Evolutionary conservation across 2,888 invertebrate species (phyloP).

Genomic region (Abrostola tripartita): DNA sequence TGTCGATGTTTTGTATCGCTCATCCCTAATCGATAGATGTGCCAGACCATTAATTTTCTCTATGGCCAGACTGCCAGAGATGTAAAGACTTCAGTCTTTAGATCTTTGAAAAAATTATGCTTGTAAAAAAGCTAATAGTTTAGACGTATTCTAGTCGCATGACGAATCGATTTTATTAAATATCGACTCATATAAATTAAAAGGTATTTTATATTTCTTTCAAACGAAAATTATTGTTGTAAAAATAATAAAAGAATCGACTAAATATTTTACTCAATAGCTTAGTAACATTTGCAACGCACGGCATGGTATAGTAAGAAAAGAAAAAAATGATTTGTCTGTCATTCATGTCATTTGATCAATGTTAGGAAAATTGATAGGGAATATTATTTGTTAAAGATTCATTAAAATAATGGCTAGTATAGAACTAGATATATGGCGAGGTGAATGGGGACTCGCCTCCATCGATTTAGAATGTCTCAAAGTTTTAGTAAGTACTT

Average conservation of each 20-base stretch:
- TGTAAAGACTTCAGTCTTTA: too few relatives aligned
- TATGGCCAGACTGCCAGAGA: too few relatives aligned
- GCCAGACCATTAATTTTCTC: too few relatives aligned
- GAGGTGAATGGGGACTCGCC: slow-evolving; percentile 95
- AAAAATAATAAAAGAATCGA: not conserved
- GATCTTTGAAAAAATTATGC: too few relatives aligned
- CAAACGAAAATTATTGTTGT: too few relatives aligned
- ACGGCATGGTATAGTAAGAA: not conserved
- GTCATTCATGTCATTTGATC: slow-evolving; percentile 47
- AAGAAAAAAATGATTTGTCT: slow-evolving; percentile 28
- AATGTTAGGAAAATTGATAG: slow-evolving; percentile 53
- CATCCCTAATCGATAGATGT: too few relatives aligned
- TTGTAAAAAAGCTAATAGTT: too few relatives aligned
- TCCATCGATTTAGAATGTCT: slow-evolving; percentile 95
- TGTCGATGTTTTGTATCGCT: too few relatives aligned
- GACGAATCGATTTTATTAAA: too few relatives aligned
- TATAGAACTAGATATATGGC: slow-evolving; percentile 92
- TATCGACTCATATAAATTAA: too few relatives aligned
- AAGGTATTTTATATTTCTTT: too few relatives aligned
- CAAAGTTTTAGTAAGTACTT: slow-evolving; percentile 92
- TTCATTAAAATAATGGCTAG: slow-evolving; percentile 71
- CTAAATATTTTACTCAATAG: slow-evolving; percentile 2
- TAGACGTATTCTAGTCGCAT: too few relatives aligned
- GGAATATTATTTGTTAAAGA: slow-evolving; percentile 39
- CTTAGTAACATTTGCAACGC: not conserved